A percentile compares a stretch with the other conserved stretches of the same genome.
phyloP scores from a whole-genome alignment of 1,140 invertebrate genomes.

The Drosophila malerkotliana region DNA sequence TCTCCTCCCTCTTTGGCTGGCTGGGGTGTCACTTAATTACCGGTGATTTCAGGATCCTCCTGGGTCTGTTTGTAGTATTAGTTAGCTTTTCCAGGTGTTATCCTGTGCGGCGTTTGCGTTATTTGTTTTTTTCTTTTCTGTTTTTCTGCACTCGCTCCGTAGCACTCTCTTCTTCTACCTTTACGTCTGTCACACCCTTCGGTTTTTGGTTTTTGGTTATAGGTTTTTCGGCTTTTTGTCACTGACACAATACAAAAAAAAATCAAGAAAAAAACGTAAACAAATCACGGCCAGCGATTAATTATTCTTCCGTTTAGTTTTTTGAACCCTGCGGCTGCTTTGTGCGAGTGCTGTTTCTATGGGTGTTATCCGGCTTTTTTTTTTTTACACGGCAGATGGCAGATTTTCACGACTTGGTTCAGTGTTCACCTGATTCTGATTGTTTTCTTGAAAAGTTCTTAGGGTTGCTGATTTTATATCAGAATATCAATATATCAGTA shows the following conservation, averaged over 20 bases:
- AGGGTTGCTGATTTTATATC: too few species aligned
- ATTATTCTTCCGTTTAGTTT: conserved; percentile 24
- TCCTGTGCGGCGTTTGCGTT: conserved; percentile 32
- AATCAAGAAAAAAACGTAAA: conserved; percentile 72
- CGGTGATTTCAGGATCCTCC: conserved; percentile 2
- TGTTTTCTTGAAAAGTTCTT: conserved; percentile 1
- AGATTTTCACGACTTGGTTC: conserved; percentile 43
- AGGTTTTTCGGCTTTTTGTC: conserved; percentile 23
- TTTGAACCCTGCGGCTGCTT: conserved; percentile 16
- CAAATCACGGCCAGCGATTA: conserved; percentile 67
- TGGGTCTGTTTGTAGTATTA: conserved; percentile 31
- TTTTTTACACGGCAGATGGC: conserved; percentile 24
- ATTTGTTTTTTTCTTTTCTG: conserved; percentile 24
- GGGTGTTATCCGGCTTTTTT: conserved; percentile 57
- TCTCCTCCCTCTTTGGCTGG: not conserved
- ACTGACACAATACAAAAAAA: conserved; percentile 68
- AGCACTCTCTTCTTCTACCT: conserved; percentile 15
- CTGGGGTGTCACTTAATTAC: conserved; percentile 32
- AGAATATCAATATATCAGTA: too few species aligned
- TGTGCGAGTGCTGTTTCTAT: conserved; percentile 28
- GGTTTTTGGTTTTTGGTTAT: conserved; percentile 42
- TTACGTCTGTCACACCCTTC: conserved; percentile 70
- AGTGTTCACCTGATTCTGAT: conserved; percentile 14
- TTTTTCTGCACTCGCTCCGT: conserved; percentile 26
- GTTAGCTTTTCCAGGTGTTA: conserved; percentile 23